phyloP scores from a whole-genome alignment of 1,140 invertebrate genomes.

The Planococcus citri region DNA sequence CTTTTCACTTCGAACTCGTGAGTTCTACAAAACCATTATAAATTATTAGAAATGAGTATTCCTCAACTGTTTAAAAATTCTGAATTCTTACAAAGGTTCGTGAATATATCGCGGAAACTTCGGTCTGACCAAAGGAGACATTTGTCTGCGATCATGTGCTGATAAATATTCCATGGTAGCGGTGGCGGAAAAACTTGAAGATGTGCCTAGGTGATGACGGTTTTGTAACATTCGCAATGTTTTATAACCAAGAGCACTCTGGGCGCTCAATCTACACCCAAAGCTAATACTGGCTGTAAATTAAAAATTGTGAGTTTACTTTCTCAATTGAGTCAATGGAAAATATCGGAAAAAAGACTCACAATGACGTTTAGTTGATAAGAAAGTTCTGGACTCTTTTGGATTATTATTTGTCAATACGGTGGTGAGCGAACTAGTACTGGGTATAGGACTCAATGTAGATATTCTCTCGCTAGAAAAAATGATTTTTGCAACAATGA shows the following conservation, averaged over 20 bases:
- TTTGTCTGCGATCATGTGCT: constrained; percentile 26
- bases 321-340: background rate
- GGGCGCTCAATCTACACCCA: constrained; percentile 33
- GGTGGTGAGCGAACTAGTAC: constrained; percentile 40
- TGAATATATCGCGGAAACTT: constrained; percentile 10
- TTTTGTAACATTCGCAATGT: constrained; percentile 57
- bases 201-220: constrained; percentile 37
- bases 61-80: background rate
- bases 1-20: background rate
- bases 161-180: constrained; percentile 27
- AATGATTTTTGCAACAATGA: background rate
- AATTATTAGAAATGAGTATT: background rate
- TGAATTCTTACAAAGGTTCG: background rate
- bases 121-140: constrained; percentile 27
- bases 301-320: background rate
- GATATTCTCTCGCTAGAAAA: constrained; percentile 31
- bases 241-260: constrained; percentile 68
- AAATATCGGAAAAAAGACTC: background rate
- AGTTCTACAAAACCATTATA: background rate
- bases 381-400: background rate
- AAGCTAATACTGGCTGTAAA: constrained; percentile 10
- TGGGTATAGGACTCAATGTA: constrained; percentile 70
- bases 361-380: constrained; percentile 1
- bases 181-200: constrained; percentile 24
- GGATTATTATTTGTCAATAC: constrained; percentile 17